These are phyloP conservation scores for Cryptophagus acutangulus DNA, from an alignment of 2,888 invertebrate genomes.

Conservation along the genomic window DNA sequence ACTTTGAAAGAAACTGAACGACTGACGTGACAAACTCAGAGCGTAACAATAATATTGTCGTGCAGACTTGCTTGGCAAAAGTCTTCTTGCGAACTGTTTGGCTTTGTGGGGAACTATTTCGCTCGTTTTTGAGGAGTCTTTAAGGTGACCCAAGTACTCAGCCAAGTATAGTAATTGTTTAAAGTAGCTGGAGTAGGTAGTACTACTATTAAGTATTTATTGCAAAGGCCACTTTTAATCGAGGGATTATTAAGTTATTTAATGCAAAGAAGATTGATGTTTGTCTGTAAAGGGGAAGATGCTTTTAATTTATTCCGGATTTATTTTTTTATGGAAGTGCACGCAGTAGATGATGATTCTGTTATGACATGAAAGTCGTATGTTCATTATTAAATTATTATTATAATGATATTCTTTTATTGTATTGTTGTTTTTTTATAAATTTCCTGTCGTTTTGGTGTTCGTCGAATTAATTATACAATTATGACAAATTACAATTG, in stretches of 20 bases:
- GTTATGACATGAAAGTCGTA: too few species aligned
- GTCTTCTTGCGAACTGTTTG: constrained; percentile 5
- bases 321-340: too few species aligned
- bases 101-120: constrained; percentile 1
- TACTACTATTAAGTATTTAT: not conserved
- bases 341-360: too few species aligned
- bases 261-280: not conserved
- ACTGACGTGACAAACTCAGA: constrained; percentile 46
- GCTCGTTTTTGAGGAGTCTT: too few species aligned
- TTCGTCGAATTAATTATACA: too few species aligned
- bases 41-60: constrained; percentile 36
- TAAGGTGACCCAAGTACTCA: constrained; percentile 16
- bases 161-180: constrained; percentile 9
- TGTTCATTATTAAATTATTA: too few species aligned
- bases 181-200: not conserved
- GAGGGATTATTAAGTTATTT: constrained; percentile 4
- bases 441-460: too few species aligned
- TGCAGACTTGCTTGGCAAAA: not conserved
- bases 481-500: too few species aligned
- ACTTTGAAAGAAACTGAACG: constrained; percentile 30
- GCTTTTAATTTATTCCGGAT: too few species aligned
- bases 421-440: too few species aligned
- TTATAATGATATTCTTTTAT: too few species aligned
- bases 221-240: constrained; percentile 6
- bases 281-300: not conserved